A percentile compares a stretch with the other conserved stretches of the same genome.
These are phyloP conservation scores for Stenotaenia linearis DNA, from an alignment of 2,888 invertebrate species.

Conservation along the genomic window DNA sequence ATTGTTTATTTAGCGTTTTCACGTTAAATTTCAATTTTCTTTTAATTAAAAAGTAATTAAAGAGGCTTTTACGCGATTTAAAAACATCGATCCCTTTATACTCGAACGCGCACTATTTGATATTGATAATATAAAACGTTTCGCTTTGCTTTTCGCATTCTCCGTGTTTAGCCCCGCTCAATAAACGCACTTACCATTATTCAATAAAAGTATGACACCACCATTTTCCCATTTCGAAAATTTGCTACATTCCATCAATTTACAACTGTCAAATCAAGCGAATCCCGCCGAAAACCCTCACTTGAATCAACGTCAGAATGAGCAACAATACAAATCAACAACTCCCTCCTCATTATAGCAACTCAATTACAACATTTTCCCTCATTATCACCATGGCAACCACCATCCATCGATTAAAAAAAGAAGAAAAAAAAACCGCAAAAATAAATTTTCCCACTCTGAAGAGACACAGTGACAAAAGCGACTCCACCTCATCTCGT, in stretches of 20 bases:
- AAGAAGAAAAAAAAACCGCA: not conserved
- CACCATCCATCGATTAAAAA: not conserved
- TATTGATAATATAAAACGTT: no score
- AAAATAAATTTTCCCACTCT: not conserved
- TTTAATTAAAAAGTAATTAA: no score
- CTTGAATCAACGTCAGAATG: not conserved
- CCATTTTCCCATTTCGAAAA: not conserved
- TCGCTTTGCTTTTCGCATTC: no score
- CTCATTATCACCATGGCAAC: conserved; percentile 19
- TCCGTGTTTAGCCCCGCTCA: not conserved
- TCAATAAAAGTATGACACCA: not conserved
- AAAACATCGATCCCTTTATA: no score
- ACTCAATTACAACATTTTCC: conserved; percentile 10
- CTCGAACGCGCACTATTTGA: no score
- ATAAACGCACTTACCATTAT: not conserved
- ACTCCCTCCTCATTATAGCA: not conserved
- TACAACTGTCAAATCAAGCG: not conserved
- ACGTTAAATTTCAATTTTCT: no score
- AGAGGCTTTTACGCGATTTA: no score
- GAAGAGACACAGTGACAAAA: conserved; percentile 12
- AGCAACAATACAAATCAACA: not conserved
- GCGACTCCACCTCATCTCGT: conserved; percentile 17
- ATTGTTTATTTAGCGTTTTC: no score
- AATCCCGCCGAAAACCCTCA: not conserved
- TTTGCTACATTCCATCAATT: not conserved